Evolutionary conservation across 2,888 invertebrate species (phyloP).

Genomic region (Diarsia rubi): DNA sequence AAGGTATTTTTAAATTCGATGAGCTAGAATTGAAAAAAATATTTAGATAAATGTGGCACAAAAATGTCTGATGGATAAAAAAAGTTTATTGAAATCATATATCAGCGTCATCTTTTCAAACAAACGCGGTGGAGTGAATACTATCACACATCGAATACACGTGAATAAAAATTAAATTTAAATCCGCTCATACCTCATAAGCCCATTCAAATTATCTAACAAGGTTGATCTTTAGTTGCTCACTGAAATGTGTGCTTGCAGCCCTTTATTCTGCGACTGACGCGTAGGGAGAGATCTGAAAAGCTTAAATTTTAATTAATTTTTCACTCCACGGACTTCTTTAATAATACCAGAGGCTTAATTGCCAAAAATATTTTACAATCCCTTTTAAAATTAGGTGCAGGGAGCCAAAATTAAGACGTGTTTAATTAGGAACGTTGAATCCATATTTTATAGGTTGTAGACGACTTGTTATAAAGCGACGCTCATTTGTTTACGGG

Average conservation of each 20-base stretch:
- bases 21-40: conserved; percentile 7
- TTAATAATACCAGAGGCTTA: conserved; percentile 83
- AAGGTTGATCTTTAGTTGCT: conserved; percentile 87
- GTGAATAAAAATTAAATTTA: conserved; percentile 73
- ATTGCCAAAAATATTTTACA: conserved; percentile 86
- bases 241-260: conserved; percentile 85
- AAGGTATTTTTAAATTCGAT: not conserved
- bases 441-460: conserved; percentile 73
- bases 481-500: conserved; percentile 59
- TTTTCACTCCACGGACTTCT: conserved; percentile 87
- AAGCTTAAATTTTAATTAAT: conserved; percentile 89
- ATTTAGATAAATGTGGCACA: not conserved
- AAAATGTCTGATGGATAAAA: not conserved
- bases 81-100: conserved; percentile 1
- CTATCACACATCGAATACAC: conserved; percentile 29
- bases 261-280: conserved; percentile 82
- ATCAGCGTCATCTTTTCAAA: conserved; percentile 21
- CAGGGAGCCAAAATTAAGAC: conserved; percentile 76
- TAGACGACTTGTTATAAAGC: conserved; percentile 46
- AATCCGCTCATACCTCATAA: conserved; percentile 80
- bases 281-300: conserved; percentile 80
- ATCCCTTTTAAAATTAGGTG: conserved; percentile 76
- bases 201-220: conserved; percentile 86
- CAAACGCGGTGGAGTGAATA: conserved; percentile 27
- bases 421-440: conserved; percentile 81